Evolutionary conservation across 2,888 invertebrate genomes (phyloP), one percentile per base, ranked within the genome.

Genomic region (Peribatodes rhomboidaria): DNA sequence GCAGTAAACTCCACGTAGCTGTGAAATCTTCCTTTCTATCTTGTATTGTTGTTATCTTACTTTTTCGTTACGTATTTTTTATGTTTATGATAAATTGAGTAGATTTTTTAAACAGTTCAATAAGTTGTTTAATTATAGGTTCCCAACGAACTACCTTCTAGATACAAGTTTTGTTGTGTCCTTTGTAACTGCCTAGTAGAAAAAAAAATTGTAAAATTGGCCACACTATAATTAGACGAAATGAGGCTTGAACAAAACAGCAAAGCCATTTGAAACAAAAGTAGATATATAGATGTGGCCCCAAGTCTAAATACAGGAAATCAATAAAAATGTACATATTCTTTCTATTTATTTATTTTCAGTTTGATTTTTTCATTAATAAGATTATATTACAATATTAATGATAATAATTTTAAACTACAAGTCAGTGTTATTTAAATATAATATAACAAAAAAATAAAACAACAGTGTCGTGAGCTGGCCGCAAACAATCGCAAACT

Each of bases 321-420:
- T 13, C 65, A 64, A 60, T 14, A 60, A 67, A 70, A 76, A 76
- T 77, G 76, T 65, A 78, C 74, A 80, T 16, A 80, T 90, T 83
- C 81, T 88, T 90, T 92, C 91, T 91, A 92, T 92, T 90, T 85
- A 89, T 89, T 90, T 90, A 91, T 89, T 93, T 89, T 90, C 90
- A 86, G 90, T 91, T 93, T 92, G 90, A 92, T 92, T 93, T 91
- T 89, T 92, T 93, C 90, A 91, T 92, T 92, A 93, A 92, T 93
- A 92, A 91, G 93, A 93, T 93, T 93, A 93, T 93, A 92, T 92
- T 93, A 93, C 93, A 93, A 92, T 93, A 93, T 92, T 92, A 91
- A 92, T 91, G 90, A 91, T 92, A 93, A 93, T 93, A 92, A 91
- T 92, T 90, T 88, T 88, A 92, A 90, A 91, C 92, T 93, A 93